Evolutionary conservation across 2,888 invertebrate genomes (phyloP), one percentile per base, ranked within the genome.

Genomic region (Drosophila rellima): DNA sequence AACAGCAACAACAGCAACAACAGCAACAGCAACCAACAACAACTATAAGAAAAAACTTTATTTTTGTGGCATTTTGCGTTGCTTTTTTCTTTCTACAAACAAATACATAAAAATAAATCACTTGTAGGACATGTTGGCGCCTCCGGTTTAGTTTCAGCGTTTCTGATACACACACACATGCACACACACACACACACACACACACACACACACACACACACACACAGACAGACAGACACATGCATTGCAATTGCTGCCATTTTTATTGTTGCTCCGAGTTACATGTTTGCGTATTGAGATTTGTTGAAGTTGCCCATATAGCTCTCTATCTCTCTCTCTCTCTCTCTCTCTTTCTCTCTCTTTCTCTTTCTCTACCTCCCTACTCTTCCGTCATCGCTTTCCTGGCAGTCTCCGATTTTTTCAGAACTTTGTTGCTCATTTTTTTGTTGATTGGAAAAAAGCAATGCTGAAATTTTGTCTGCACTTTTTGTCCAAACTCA

Each of bases 91-190:
- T 65, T 75, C 83, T 75, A 67, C 74, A 80, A 88, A 87, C 82
- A 88, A 88, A 89, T 89, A 89, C 89, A 88, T 88, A 88, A 88
- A 90, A 90, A 90, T 91, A 91, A 91, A 91, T 91, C 91, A 90
- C 90, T 88, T 89, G 84, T 85, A 90, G 91, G 91, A 91, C 91
- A 90, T 90, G 89, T 88, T 90, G 91, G 91, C 91, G 91, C 91
- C 91, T 90, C 87, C 83, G 82, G 84, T 86, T 90, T 87, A 81
- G 78, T 80, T 81, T 78, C 67, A 67, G 63, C 78, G 56, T 76
- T 74, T 71, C 55, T 47, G 77, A 62, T 29, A 52, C 62, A 76
- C 35, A 52, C 77, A 73, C 63, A 68, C 50, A 51, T 55, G 39
- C 52, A 57, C 42, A 23, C 33, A 44, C 40, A 45, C 52, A 39